phyloP scores from a whole-genome alignment of 1,140 invertebrate genomes.

The Macrosteles quadrilineatus region DNA sequence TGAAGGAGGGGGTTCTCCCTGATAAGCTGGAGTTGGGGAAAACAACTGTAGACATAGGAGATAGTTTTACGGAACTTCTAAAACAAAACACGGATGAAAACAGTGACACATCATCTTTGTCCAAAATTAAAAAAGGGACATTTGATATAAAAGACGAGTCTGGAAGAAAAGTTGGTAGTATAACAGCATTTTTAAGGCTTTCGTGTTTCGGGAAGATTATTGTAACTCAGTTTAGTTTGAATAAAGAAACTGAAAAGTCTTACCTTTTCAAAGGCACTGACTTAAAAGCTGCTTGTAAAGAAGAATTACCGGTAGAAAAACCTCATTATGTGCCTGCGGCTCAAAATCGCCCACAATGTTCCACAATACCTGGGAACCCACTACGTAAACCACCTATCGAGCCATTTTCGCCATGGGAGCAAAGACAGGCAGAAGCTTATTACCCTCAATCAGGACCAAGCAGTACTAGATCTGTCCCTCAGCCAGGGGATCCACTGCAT shows the following conservation, averaged over 20 bases:
- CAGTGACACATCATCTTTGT: constrained; percentile 38
- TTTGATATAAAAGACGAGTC: constrained; percentile 55
- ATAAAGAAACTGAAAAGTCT: constrained; percentile 44
- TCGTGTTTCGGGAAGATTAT: constrained; percentile 66
- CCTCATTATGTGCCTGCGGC: too few species aligned
- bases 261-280: constrained; percentile 50
- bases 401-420: too few species aligned
- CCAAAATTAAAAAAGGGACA: constrained; percentile 58
- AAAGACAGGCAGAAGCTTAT: too few species aligned
- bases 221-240: constrained; percentile 62
- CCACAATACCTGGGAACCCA: too few species aligned
- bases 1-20: constrained; percentile 2
- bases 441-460: too few species aligned
- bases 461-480: too few species aligned
- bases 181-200: constrained; percentile 58
- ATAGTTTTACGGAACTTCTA: constrained; percentile 47
- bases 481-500: too few species aligned
- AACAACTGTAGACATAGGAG: constrained; percentile 45
- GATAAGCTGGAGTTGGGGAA: constrained; percentile 48
- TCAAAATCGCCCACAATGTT: too few species aligned
- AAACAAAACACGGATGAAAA: constrained; percentile 38
- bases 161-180: constrained; percentile 53
- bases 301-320: too few species aligned
- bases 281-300: background rate
- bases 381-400: too few species aligned